Conservation (phyloP, 2,797 vertebrate genomes). For the Intellagama lesueurii region DNA sequence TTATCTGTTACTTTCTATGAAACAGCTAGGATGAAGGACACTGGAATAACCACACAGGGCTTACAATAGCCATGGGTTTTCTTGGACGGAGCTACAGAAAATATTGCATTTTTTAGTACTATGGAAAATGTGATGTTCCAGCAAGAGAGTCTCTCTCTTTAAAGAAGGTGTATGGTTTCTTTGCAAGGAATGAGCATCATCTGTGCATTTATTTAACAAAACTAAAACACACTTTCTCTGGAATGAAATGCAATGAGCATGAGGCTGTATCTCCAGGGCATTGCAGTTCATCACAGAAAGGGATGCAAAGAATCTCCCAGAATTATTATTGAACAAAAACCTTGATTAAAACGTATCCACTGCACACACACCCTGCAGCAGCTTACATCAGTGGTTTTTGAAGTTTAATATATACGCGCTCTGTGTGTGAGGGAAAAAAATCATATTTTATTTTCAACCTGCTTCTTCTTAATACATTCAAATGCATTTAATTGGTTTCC, state of each 20-base stretch:
- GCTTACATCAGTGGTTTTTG: neutral
- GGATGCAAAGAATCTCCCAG: neutral
- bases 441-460: constrained; percentile 23
- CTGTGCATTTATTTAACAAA: constrained; percentile 5
- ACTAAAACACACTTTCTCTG: neutral
- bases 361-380: neutral
- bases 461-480: constrained; percentile 19
- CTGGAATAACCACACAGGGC: too few relatives aligned
- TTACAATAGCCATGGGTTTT: neutral
- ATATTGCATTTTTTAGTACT: neutral
- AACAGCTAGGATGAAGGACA: too few relatives aligned
- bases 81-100: neutral
- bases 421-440: neutral
- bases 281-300: neutral
- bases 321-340: constrained; percentile 11
- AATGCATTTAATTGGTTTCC: constrained; percentile 17
- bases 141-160: neutral
- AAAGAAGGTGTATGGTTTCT: neutral
- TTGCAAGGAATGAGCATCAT: neutral
- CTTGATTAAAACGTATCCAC: neutral
- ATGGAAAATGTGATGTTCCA: neutral
- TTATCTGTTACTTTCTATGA: neutral
- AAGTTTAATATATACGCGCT: constrained; percentile 9
- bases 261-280: neutral
- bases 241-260: neutral